A percentile compares a stretch with the other conserved stretches of the same genome.
phyloP scores from a whole-genome alignment of 2,797 vertebrate species.

The Catostomus latipinnis region DNA sequence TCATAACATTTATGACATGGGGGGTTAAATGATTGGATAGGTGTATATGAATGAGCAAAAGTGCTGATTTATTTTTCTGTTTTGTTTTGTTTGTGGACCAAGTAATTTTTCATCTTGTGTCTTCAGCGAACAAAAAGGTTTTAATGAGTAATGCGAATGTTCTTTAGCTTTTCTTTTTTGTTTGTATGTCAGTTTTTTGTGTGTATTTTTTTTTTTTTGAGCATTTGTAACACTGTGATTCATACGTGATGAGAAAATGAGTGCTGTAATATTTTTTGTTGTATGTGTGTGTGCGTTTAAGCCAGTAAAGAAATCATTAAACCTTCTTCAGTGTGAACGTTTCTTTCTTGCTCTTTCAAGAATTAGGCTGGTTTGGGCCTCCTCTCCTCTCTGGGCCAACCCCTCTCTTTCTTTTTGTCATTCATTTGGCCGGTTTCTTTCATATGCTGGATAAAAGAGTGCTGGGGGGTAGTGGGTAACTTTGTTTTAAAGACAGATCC shows the following conservation, averaged over 20 bases:
- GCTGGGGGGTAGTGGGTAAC: slow-evolving; percentile 79
- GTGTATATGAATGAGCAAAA: slow-evolving; percentile 78
- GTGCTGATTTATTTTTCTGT: slow-evolving; percentile 63
- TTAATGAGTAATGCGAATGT: slow-evolving; percentile 76
- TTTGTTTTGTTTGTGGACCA: slow-evolving; percentile 73
- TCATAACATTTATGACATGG: slow-evolving; percentile 99
- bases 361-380: slow-evolving; percentile 50
- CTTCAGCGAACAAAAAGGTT: slow-evolving; percentile 74
- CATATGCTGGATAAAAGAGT: slow-evolving; percentile 80
- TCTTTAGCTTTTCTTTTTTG: slow-evolving; percentile 63
- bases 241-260: slow-evolving; percentile 78
- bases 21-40: slow-evolving; percentile 77
- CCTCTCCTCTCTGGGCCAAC: slow-evolving; percentile 67
- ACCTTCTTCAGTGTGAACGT: slow-evolving; percentile 62
- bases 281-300: slow-evolving; percentile 84
- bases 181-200: slow-evolving; percentile 60
- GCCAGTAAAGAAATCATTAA: slow-evolving; percentile 88
- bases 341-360: slow-evolving; percentile 30
- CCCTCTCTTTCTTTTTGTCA: slow-evolving; percentile 78
- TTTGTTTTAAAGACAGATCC: slow-evolving; percentile 77
- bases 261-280: slow-evolving; percentile 83
- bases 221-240: slow-evolving; percentile 88
- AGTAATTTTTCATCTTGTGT: slow-evolving; percentile 77
- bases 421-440: slow-evolving; percentile 82
- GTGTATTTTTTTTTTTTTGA: slow-evolving; percentile 64